Conservation (phyloP, 2,888 invertebrate genomes). For the Chymomyza procnemis region DNA sequence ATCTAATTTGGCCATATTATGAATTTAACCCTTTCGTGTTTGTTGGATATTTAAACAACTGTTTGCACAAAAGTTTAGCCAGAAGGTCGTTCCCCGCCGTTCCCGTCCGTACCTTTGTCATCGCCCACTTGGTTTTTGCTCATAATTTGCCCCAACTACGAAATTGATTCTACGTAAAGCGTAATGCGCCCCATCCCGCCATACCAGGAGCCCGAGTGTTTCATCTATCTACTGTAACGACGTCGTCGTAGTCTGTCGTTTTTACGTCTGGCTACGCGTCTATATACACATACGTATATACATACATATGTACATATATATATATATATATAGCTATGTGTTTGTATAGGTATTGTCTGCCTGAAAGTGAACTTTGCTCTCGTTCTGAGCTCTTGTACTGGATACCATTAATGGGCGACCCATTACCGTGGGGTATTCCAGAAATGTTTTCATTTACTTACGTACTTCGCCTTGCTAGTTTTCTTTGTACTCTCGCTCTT, state of each 20-base stretch:
- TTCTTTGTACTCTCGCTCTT: not conserved
- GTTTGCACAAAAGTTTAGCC: conserved; percentile 71
- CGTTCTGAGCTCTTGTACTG: conserved; percentile 10
- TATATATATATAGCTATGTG: conserved; percentile 3
- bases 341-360: conserved; percentile 32
- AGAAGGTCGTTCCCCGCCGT: conserved; percentile 51
- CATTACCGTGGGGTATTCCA: conserved; percentile 66
- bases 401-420: conserved; percentile 56
- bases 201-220: too few species aligned
- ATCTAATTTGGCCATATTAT: conserved; percentile 72
- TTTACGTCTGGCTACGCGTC: conserved; percentile 20
- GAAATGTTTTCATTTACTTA: conserved; percentile 54
- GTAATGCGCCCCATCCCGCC: conserved; percentile 21
- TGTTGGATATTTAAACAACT: conserved; percentile 73
- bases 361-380: conserved; percentile 61
- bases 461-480: conserved; percentile 1
- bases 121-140: conserved; percentile 19
- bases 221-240: not conserved
- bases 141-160: conserved; percentile 57
- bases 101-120: conserved; percentile 1
- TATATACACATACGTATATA: conserved; percentile 1
- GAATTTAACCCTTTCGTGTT: conserved; percentile 73
- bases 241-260: not conserved
- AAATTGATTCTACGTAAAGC: conserved; percentile 65
- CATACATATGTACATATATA: conserved; percentile 16